Evolutionary conservation across 2,797 vertebrate genomes (phyloP).

Genomic region (Lacerta viridis): DNA sequence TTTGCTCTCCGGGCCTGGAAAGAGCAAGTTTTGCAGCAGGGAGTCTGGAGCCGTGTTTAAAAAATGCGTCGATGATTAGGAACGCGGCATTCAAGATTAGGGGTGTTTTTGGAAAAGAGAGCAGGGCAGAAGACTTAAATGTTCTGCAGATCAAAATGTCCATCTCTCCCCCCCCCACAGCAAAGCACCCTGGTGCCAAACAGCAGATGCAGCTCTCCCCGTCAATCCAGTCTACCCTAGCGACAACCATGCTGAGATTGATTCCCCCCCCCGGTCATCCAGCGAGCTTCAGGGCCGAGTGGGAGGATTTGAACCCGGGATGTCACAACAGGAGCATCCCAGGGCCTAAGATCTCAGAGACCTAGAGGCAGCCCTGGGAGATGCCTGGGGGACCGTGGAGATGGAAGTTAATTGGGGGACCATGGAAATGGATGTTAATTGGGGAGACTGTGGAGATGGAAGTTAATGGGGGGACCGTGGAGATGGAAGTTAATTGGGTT

Average conservation of each 20-base stretch:
- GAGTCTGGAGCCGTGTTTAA: not conserved
- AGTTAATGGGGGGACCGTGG: too few relatives aligned
- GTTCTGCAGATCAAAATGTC: not conserved
- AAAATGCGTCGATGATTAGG: not conserved
- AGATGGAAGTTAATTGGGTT: too few relatives aligned
- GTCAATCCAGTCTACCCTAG: not conserved
- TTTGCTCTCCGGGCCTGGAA: not conserved
- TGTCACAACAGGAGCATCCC: too few relatives aligned
- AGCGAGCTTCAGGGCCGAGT: too few relatives aligned
- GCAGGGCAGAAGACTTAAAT: not conserved
- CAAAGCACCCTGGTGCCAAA: not conserved
- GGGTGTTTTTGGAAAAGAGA: not conserved
- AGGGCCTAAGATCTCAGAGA: too few relatives aligned
- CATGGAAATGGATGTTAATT: too few relatives aligned
- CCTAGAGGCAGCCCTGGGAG: too few relatives aligned
- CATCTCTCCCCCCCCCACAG: not conserved
- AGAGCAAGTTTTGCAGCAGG: too few relatives aligned
- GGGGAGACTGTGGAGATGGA: too few relatives aligned
- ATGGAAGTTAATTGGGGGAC: too few relatives aligned
- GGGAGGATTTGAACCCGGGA: too few relatives aligned
- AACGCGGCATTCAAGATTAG: not conserved
- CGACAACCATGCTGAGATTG: not conserved
- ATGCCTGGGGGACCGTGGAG: too few relatives aligned
- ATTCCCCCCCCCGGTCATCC: not conserved
- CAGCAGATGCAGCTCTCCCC: not conserved